Percentiles rank a stretch among this genome's conserved stretches.
Evolutionary conservation across 2,797 vertebrate species (phyloP).

Genomic region (Sebastiscus tertius): DNA sequence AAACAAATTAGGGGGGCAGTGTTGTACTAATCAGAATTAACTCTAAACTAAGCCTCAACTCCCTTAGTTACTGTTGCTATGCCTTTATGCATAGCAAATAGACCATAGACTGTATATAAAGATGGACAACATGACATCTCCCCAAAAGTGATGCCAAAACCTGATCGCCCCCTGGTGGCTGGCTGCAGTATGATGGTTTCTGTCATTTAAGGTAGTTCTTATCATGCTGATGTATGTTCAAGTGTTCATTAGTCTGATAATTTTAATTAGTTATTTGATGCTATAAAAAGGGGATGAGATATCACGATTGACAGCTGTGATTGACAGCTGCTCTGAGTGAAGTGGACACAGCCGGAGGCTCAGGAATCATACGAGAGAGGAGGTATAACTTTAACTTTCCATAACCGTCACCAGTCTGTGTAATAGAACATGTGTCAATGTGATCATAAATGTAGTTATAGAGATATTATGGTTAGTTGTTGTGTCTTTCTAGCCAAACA

Average conservation of each 20-base stretch:
- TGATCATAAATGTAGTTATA: no score
- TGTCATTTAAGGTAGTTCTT: no score
- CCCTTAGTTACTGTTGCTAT: neutral
- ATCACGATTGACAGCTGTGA: neutral
- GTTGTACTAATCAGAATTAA: neutral
- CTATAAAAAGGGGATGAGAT: neutral
- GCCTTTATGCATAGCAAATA: neutral
- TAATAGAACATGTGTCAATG: neutral
- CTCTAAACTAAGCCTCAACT: neutral
- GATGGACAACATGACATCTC: neutral
- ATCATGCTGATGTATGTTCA: no score
- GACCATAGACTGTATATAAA: neutral
- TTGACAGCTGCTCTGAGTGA: neutral
- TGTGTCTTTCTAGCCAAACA: no score
- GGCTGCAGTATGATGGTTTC: no score
- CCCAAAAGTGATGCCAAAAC: neutral
- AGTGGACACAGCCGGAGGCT: neutral
- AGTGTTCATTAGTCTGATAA: rapidly evolving
- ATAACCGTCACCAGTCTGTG: neutral
- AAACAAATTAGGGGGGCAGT: neutral
- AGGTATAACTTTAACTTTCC: neutral
- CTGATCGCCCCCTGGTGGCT: neutral
- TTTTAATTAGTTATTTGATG: neutral
- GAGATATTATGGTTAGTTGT: neutral
- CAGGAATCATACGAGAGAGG: rapidly evolving